Percentiles rank a stretch among this genome's conserved stretches.
Evolutionary conservation across 1,140 invertebrate species (phyloP).

Genomic region (Matsumurasca onukii): DNA sequence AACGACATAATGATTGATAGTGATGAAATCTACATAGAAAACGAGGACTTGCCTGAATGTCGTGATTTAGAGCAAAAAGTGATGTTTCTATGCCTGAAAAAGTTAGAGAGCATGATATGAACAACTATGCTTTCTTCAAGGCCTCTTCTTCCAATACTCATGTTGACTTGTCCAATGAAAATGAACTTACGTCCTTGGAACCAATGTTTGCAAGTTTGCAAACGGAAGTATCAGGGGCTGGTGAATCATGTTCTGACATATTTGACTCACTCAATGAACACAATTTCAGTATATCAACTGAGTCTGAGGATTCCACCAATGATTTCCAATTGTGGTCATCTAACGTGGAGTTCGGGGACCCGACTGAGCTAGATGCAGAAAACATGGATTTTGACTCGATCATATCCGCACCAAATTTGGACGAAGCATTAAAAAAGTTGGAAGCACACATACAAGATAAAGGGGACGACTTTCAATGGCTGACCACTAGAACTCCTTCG

Average conservation of each 20-base stretch:
- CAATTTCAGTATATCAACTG: neutral
- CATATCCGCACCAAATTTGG: slow-evolving; percentile 29
- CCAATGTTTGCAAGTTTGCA: neutral
- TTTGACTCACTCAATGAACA: neutral
- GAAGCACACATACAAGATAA: slow-evolving; percentile 32
- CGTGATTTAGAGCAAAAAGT: too few species aligned
- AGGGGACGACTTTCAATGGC: slow-evolving; percentile 15
- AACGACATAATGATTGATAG: too few species aligned
- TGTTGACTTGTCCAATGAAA: neutral
- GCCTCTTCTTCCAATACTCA: neutral
- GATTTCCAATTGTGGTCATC: slow-evolving; percentile 31
- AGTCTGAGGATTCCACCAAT: slow-evolving; percentile 1
- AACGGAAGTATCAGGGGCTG: neutral
- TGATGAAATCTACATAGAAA: too few species aligned
- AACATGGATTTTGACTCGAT: slow-evolving; percentile 32
- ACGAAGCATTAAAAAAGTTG: slow-evolving; percentile 30
- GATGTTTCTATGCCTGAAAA: too few species aligned
- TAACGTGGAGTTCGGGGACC: slow-evolving; percentile 15
- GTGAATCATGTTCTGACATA: slow-evolving; percentile 3
- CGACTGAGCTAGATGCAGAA: neutral
- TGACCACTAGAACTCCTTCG: slow-evolving; percentile 6
- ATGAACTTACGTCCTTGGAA: neutral
- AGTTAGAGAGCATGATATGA: neutral
- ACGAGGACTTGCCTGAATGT: too few species aligned
- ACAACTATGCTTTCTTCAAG: slow-evolving; percentile 8